phyloP scores from a whole-genome alignment of 2,113 vertebrate species.

The Spheniscus mendiculus region DNA sequence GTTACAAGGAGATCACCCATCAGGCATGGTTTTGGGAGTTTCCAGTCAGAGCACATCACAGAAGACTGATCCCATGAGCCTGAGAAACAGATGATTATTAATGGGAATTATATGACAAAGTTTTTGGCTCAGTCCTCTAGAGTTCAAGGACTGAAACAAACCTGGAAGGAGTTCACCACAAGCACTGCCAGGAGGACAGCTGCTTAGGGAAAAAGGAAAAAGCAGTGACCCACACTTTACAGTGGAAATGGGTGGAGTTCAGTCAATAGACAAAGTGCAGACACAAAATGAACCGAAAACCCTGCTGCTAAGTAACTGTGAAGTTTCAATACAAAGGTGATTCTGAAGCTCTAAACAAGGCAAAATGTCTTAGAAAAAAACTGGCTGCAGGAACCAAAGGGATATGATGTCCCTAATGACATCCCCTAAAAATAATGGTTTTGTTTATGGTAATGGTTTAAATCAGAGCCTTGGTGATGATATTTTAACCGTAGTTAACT shows the following conservation, averaged over 20 bases:
- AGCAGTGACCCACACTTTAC: not conserved
- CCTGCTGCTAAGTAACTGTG: not conserved
- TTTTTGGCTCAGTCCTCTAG: constrained; percentile 1
- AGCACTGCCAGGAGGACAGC: constrained; percentile 37
- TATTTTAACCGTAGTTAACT: not conserved
- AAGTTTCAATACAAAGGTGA: not conserved
- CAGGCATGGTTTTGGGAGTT: not conserved
- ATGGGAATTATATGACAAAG: not conserved
- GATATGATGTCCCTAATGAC: not conserved
- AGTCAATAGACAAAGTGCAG: not conserved
- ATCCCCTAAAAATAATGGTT: not conserved
- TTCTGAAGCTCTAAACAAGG: not conserved
- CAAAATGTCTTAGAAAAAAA: not conserved
- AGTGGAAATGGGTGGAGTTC: constrained; percentile 6
- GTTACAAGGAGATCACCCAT: not conserved
- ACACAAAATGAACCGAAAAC: not conserved
- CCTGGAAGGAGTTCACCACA: not conserved
- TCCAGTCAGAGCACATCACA: not conserved
- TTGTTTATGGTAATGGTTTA: not conserved
- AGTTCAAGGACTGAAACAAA: not conserved
- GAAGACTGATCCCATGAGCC: not conserved
- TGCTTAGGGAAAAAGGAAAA: not conserved
- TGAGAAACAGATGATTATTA: constrained; percentile 28
- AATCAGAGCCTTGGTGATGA: not conserved
- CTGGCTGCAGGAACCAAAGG: not conserved